Percentiles rank a stretch among this genome's conserved stretches.
Evolutionary conservation across 2,113 vertebrate genomes (phyloP).

Genomic region (Galbula dea): DNA sequence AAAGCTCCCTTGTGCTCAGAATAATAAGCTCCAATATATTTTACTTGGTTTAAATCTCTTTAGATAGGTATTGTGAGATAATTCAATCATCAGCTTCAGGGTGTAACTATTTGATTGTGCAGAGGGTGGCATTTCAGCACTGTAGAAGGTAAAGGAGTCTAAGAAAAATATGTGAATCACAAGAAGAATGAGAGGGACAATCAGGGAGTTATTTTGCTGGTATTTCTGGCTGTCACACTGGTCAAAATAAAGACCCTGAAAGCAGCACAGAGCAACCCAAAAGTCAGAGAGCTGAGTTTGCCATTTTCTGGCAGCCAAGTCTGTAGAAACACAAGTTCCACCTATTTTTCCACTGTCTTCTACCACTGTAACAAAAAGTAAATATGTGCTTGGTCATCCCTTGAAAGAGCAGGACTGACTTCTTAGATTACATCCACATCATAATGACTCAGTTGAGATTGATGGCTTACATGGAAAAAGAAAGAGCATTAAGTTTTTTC

Average conservation of each 20-base stretch:
- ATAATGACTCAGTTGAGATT: neutral
- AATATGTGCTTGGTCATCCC: neutral
- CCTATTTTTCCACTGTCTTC: neutral
- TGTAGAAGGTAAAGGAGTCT: neutral
- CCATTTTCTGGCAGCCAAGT: neutral
- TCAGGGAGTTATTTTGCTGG: neutral
- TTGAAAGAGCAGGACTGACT: neutral
- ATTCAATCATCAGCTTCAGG: neutral
- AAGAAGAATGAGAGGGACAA: neutral
- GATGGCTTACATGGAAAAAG: neutral
- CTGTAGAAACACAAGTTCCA: neutral
- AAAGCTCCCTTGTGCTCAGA: neutral
- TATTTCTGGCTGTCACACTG: neutral
- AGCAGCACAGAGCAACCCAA: neutral
- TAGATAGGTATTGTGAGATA: neutral
- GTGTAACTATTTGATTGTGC: neutral
- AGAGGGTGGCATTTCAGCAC: conserved; percentile 10
- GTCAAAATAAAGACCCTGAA: neutral
- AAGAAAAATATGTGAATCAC: neutral
- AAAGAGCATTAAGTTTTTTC: neutral
- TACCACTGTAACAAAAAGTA: neutral
- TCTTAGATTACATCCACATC: neutral
- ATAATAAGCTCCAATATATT: neutral
- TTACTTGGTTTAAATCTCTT: neutral
- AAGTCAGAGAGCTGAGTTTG: neutral